Base-by-base conservation (phyloP, 2,888 invertebrate species). In the Halictus quadricinctus region DNA sequence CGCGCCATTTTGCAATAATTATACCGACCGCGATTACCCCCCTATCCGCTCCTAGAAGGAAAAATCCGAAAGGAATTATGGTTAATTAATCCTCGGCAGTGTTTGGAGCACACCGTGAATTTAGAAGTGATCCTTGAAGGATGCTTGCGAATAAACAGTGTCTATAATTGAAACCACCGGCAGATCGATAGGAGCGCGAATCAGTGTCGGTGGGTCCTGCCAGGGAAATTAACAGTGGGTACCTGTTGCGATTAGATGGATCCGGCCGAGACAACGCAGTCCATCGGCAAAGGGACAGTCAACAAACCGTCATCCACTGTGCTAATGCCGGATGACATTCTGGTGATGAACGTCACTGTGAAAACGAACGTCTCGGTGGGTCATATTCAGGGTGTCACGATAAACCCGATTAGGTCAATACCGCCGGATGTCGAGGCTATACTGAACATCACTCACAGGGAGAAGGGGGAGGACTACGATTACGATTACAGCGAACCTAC, bases 401-500 rank as follows among this genome's bases (percentile, higher is more conserved):
- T 95, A 64, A 94, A 93, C 80, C 95, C 95, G 12, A 90, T 93
- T 78, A 92, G 91, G 78, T 94, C 93, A 29, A 93, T 93, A 84
- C 95, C 94, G 46, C 94, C 90, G 90, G 95, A 94, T 86, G 95
- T 94, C 80, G 95, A 93, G 95, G 96, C 94, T 89, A 95, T 95
- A 76, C 90, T 95, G 80, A 95, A 96, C 90, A 95, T 95, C 74
- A 95, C 95, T 77, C 92, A 93, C 76, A 54, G 95, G 95, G 84
- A 96, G 95, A 91, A 96, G 95, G 90, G 96, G 88, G 96, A 95
- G 78, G 96, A 96, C 88, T 96, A 96, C 88, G 96, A 97, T 90
- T 97, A 96, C 91, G 97, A 97, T 92, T 97, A 97, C 91, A 96
- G 95, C 76, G 96, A 96, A 88, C 96, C 97, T 0, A 97, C 97